Evolutionary conservation across 2,797 vertebrate genomes (phyloP), one percentile per base, ranked within the genome.

Genomic region (Gorsachius magnificus): DNA sequence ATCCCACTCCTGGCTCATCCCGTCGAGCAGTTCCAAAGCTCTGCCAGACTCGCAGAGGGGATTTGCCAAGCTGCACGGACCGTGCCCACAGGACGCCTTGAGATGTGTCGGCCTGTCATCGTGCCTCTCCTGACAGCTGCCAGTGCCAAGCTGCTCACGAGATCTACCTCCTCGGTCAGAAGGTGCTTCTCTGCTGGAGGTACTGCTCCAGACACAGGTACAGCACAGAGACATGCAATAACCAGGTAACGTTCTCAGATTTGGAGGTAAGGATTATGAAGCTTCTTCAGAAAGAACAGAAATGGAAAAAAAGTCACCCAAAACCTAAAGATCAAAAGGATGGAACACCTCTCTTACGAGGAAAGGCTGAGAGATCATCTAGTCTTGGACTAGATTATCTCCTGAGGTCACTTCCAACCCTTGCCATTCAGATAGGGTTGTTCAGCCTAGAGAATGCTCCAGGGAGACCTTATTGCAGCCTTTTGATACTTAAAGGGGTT

Each of bases 191-290:
- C 24, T 0, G 0, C 24, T 13, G 15, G 33, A 68, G 61, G 24
- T 24, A 45, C n/a, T 0, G 2, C 25, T 31, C 41, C 8, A 7
- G 29, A 17, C n/a, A n/a, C 24, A 18, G n/a, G 48, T 3, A 36
- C 28, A 18, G 16, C 43, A 28, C 16, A 24, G 45, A 14, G 26
- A 36, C 25, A 11, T 3, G 11, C 24, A 20, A 29, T 9, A 21
- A 53, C 13, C n/a, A n/a, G 19, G n/a, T n/a, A 17, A n/a, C 0
- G 0, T 10, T 24, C 86, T 45, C 7, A 0, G 16, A 29, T 17
- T 11, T 14, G 28, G 53, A 28, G 8, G 26, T 16, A 35, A 63
- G 16, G 54, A 72, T 43, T 21, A 22, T 1, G 17, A 56, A 33
- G 16, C 24, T 66, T 45, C 38, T 36, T 45, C 7, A 20, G 28